Base-by-base conservation (phyloP, 2,113 vertebrate genomes). In the Trochalopteron elliotii region DNA sequence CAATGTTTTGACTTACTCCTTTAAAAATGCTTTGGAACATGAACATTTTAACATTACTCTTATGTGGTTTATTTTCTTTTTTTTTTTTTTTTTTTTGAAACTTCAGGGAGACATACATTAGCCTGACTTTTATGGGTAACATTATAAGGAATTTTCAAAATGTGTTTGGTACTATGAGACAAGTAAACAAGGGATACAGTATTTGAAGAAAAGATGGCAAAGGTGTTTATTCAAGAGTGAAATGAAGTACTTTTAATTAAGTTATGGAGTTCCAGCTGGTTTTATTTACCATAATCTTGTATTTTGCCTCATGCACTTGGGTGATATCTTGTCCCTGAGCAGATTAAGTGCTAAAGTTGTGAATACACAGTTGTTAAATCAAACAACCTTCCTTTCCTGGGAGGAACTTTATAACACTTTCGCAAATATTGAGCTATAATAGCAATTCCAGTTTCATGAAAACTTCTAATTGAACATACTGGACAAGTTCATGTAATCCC, bases 1-100 rank as follows among this genome's bases (percentile, higher is more conserved):
- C 91, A 57, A 78, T 86, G 56, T 94, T 96, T 94, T 96, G 92
- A 96, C 85, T 93, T 93, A 42, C 9, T 83, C 23, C 47, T 86
- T 93, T 74, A 84, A 83, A 97, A 94, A 57, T 83, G 72, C 78
- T 90, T 83, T 53, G 56, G 60, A 81, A 83, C 4, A 3, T 83
- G 59, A 70, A 85, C 84, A 94, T 72, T n/a, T 56, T 78, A 89
- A 59, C n/a, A 44, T 78, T 87, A 53, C n/a, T 77, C 35, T 70
- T 57, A 25, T 3, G 11, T 53, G 55, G 25, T 53, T 49, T 61
- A 7, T 68, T 42, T 72, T 13, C 24, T 25, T 74, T 59, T 50
- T 60, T 56, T 63, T 30, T 37, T n/a, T n/a, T n/a, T 39, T 39
- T 39, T 39, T 39, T 31, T 84, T n/a, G 61, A 12, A 69, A 65